Evolutionary conservation across 2,888 invertebrate species (phyloP).

Genomic region (Lasioglossum leucozonium): DNA sequence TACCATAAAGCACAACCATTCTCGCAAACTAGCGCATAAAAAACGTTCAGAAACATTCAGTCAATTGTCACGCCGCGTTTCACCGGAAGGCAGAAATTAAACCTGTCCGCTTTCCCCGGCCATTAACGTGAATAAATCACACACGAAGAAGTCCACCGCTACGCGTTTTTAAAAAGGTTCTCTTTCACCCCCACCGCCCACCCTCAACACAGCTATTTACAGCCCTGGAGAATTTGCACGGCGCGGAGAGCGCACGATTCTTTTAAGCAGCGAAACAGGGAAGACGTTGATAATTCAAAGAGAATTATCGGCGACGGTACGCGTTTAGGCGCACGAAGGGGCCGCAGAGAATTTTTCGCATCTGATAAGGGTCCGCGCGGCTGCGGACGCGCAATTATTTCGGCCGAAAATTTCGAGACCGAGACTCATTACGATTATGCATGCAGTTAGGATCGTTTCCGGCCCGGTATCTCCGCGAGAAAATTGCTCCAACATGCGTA

Average conservation of each 20-base stretch:
- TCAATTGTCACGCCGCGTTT: not conserved
- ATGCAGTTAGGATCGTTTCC: slow-evolving; percentile 57
- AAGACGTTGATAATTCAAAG: not conserved
- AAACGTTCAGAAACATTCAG: not conserved
- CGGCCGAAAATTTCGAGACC: slow-evolving; percentile 39
- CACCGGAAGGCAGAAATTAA: not conserved
- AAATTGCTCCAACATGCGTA: slow-evolving; percentile 58
- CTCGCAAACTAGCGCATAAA: not conserved
- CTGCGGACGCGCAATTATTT: slow-evolving; percentile 45
- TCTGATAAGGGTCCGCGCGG: slow-evolving; percentile 26
- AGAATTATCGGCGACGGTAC: not conserved
- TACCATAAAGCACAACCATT: not conserved
- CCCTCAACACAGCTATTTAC: not conserved
- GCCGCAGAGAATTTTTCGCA: slow-evolving; percentile 11
- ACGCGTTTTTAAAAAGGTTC: not conserved
- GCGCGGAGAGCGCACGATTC: not conserved
- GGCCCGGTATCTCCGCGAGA: slow-evolving; percentile 51
- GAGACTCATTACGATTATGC: slow-evolving; percentile 52
- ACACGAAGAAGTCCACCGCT: not conserved
- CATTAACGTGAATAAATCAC: not conserved
- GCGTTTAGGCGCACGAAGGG: slow-evolving; percentile 21
- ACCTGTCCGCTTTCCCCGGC: not conserved
- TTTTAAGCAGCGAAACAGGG: not conserved
- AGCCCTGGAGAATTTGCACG: not conserved
- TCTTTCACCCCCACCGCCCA: not conserved